These are phyloP conservation scores for Dolichotis patagonum DNA, from an alignment of 2,113 vertebrate species.

Conservation along the genomic window DNA sequence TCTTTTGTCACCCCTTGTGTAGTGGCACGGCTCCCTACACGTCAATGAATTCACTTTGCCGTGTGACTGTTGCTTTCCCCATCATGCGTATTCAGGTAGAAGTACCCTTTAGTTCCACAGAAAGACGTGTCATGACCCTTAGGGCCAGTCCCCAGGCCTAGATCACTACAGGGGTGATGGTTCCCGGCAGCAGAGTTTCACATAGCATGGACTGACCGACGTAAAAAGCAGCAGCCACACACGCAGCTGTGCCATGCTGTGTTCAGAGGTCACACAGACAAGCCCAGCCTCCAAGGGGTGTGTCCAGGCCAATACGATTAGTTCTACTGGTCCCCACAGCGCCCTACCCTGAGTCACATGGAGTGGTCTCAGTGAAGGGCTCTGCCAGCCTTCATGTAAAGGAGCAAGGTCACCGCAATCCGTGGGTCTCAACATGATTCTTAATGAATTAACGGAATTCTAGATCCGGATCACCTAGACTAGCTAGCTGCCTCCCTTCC, in stretches of 20 bases:
- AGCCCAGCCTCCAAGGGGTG: not conserved
- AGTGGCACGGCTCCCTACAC: not conserved
- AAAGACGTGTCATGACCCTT: not conserved
- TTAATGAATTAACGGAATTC: slow-evolving; percentile 9
- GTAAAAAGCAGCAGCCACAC: not conserved
- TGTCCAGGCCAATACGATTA: not conserved
- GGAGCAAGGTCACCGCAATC: not conserved
- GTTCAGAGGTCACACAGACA: not conserved
- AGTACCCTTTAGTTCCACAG: not conserved
- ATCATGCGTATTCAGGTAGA: accelerated
- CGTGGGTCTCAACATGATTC: not conserved
- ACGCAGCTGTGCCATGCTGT: not conserved
- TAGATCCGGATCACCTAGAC: not conserved
- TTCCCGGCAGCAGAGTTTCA: not conserved
- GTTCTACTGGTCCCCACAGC: accelerated
- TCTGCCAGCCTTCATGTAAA: not conserved
- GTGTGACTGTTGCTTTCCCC: not conserved
- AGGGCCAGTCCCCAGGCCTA: not conserved
- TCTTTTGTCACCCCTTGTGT: not conserved
- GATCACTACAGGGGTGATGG: not conserved
- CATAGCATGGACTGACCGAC: not conserved
- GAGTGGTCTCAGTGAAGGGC: not conserved
- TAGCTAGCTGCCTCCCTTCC: not conserved
- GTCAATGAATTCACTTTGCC: not conserved
- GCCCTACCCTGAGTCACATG: not conserved